These are phyloP conservation scores for Drosophila demipolita DNA, from an alignment of 2,888 invertebrate species.

Conservation along the genomic window DNA sequence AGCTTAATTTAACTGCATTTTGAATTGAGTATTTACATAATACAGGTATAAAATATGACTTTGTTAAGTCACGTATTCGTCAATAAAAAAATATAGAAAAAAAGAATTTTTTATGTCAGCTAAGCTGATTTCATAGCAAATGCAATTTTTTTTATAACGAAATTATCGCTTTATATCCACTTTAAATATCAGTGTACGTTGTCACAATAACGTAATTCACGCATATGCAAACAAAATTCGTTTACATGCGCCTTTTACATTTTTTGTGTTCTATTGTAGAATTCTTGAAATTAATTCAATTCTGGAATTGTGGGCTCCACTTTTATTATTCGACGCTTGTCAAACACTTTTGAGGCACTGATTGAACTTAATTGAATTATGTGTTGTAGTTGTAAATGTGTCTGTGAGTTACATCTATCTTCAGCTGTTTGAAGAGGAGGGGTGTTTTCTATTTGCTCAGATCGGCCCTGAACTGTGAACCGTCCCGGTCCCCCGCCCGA, in stretches of 20 bases:
- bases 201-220: constrained; percentile 11
- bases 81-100: neutral
- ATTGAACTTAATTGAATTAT: constrained; percentile 75
- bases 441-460: neutral
- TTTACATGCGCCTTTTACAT: neutral
- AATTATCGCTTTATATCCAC: neutral
- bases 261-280: constrained; percentile 16
- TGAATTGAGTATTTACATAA: neutral
- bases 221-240: neutral
- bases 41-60: neutral
- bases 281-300: constrained; percentile 44
- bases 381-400: constrained; percentile 6
- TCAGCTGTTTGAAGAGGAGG: neutral
- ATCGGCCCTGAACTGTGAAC: constrained; percentile 53
- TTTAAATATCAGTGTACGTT: neutral
- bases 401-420: constrained; percentile 57
- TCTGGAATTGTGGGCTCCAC: constrained; percentile 33
- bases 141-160: neutral
- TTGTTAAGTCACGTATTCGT: neutral
- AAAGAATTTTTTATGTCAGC: neutral
- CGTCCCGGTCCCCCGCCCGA: constrained; percentile 26
- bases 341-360: constrained; percentile 65
- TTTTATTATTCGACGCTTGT: constrained; percentile 67
- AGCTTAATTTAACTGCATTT: neutral
- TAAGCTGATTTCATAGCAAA: neutral